These are phyloP conservation scores for Andrena bucephala DNA, from an alignment of 2,888 invertebrate species.

Conservation along the genomic window DNA sequence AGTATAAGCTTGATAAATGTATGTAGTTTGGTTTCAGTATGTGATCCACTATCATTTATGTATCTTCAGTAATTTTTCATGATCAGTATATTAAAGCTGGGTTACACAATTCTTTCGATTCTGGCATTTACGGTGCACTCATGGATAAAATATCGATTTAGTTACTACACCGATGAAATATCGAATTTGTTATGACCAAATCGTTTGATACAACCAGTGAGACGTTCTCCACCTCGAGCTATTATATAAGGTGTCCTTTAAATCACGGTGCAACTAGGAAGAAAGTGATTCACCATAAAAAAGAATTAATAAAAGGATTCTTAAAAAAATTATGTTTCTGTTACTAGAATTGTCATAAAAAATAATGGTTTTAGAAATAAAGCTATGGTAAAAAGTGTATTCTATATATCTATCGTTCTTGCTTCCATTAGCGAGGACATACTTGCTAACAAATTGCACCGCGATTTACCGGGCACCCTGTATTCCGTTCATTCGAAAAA, in stretches of 20 bases:
- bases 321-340: too few species aligned
- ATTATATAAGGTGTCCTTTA: neutral
- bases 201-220: neutral
- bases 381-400: too few species aligned
- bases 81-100: neutral
- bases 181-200: neutral
- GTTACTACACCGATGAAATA: constrained; percentile 2
- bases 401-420: too few species aligned
- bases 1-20: constrained; percentile 1
- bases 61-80: neutral
- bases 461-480: neutral
- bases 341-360: too few species aligned
- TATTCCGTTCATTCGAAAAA: constrained; percentile 37
- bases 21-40: neutral
- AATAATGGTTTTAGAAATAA: too few species aligned
- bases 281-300: neutral
- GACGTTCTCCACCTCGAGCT: constrained; percentile 3
- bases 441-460: too few species aligned
- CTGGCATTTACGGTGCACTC: constrained; percentile 2
- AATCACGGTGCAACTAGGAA: too few species aligned
- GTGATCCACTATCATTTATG: neutral
- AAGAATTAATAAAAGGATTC: too few species aligned
- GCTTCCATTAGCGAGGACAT: too few species aligned
- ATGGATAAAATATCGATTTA: constrained; percentile 29
- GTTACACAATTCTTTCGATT: neutral